Conservation (phyloP, 1,140 invertebrate genomes). For the Neodiprion fabricii region DNA sequence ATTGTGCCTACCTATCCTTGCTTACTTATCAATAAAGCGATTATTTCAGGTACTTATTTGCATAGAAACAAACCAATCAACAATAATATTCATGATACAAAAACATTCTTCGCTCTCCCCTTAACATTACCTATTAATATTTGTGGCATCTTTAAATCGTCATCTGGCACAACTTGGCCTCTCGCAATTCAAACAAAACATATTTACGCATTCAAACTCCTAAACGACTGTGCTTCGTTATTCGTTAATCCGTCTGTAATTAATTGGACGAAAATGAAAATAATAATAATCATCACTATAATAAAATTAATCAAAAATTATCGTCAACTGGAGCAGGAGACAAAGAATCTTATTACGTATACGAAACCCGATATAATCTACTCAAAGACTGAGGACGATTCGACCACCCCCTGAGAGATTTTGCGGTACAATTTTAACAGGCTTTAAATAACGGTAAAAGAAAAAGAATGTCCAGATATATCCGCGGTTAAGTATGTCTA, state of each 20-base stretch:
- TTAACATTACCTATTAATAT: slow-evolving; percentile 10
- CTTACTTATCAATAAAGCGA: slow-evolving; percentile 21
- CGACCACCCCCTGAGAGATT: no score
- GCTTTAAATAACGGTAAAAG: no score
- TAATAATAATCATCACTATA: no score
- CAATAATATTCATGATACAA: slow-evolving; percentile 14
- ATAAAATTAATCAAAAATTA: no score
- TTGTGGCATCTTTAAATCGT: background rate
- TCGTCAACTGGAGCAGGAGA: no score
- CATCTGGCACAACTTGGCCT: background rate
- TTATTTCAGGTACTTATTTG: slow-evolving; percentile 22
- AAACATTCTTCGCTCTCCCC: slow-evolving; percentile 14
- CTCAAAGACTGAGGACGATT: no score
- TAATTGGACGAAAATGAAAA: background rate
- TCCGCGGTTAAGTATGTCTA: no score
- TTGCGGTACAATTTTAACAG: no score
- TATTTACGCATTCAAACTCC: background rate
- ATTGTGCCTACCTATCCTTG: slow-evolving; percentile 22
- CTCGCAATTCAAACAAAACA: background rate
- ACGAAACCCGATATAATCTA: no score
- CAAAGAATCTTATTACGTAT: no score
- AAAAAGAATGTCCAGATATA: no score
- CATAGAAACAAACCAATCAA: slow-evolving; percentile 21
- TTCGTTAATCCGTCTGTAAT: background rate
- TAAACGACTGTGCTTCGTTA: background rate